Conservation (phyloP, 2,888 invertebrate genomes). For the Dicyrtoma fusca region DNA sequence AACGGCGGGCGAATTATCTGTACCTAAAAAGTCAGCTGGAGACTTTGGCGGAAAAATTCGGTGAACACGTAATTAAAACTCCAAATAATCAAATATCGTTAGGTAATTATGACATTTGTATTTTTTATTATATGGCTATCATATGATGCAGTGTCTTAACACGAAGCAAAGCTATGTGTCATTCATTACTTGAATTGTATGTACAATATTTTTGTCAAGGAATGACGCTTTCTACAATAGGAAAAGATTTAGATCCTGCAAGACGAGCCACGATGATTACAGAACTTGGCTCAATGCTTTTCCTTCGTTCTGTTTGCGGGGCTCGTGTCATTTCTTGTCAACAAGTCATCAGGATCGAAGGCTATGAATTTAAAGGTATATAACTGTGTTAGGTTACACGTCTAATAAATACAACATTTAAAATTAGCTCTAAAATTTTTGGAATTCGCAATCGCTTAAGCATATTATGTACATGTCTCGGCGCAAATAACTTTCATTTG, state of each 20-base stretch:
- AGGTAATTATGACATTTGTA: conserved; percentile 59
- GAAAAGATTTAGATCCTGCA: conserved; percentile 14
- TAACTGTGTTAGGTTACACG: conserved; percentile 3
- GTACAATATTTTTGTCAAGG: conserved; percentile 31
- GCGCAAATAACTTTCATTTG: not conserved
- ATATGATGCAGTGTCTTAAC: no score
- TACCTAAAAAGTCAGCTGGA: conserved; percentile 66
- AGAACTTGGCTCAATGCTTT: conserved; percentile 73
- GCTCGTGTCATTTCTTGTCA: conserved; percentile 67
- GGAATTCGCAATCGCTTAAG: not conserved
- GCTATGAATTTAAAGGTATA: conserved; percentile 66
- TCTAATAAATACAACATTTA: no score
- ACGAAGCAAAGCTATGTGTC: not conserved
- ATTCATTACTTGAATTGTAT: conserved; percentile 2
- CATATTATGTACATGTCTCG: not conserved
- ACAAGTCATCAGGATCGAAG: conserved; percentile 64
- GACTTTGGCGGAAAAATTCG: conserved; percentile 65
- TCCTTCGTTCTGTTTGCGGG: conserved; percentile 73
- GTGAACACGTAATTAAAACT: conserved; percentile 67
- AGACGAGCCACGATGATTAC: conserved; percentile 62
- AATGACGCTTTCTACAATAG: conserved; percentile 32
- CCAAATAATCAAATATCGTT: conserved; percentile 74
- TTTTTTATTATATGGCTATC: no score
- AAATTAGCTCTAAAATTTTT: no score
- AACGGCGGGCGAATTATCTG: conserved; percentile 67